Conservation (phyloP, 2,113 vertebrate species). For the Alectura lathami region DNA sequence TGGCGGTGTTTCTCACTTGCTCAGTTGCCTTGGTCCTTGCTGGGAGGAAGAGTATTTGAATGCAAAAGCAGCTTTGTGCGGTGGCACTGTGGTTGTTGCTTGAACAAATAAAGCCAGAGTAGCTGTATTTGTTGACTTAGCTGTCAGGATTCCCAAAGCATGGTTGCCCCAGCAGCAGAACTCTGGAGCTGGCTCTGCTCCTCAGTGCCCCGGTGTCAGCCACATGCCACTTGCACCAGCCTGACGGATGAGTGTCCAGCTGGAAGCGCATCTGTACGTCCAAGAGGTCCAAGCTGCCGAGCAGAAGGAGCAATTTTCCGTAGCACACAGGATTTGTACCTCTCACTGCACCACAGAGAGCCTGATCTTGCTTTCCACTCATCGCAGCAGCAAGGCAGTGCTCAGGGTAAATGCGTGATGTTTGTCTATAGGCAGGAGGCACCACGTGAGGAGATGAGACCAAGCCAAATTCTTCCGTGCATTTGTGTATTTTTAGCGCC, state of each 20-base stretch:
- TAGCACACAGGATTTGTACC: not conserved
- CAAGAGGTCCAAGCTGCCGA: not conserved
- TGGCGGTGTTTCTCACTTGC: not conserved
- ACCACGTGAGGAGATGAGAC: not conserved
- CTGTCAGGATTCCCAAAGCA: not conserved
- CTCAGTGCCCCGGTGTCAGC: not conserved
- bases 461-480: not conserved
- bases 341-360: not conserved
- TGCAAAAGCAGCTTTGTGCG: not conserved
- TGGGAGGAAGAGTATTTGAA: no score
- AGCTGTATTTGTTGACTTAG: not conserved
- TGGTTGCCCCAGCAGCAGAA: not conserved
- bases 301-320: not conserved
- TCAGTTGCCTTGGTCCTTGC: not conserved
- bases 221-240: not conserved
- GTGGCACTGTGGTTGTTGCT: not conserved
- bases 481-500: slow-evolving; percentile 62
- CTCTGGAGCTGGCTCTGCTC: not conserved
- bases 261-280: not conserved
- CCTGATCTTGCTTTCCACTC: not conserved
- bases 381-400: no score
- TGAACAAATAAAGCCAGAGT: accelerated
- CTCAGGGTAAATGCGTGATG: not conserved
- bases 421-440: not conserved
- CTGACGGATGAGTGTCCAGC: no score